Conservation (phyloP, 2,113 vertebrate species). For the Typhlomys cinereus region DNA sequence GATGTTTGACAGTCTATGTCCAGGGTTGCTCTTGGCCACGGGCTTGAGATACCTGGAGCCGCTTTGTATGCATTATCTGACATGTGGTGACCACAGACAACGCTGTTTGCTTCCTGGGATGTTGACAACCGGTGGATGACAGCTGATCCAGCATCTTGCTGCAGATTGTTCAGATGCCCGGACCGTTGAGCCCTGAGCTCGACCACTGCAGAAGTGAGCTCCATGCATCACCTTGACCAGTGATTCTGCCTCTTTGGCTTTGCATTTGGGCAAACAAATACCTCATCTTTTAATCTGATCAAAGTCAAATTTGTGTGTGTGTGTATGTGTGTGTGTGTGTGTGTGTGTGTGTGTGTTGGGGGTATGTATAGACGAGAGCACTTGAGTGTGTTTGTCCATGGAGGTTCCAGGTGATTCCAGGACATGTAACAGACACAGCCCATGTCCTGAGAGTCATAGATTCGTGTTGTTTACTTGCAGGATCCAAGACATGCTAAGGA, state of each 20-base stretch:
- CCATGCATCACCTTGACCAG: background rate
- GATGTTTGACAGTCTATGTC: background rate
- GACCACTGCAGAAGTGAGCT: background rate
- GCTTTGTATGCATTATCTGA: background rate
- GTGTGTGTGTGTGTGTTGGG: no score
- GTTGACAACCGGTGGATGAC: accelerated
- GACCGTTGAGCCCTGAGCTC: background rate
- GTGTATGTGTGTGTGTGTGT: no score
- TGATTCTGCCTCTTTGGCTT: background rate
- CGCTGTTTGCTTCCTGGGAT: background rate
- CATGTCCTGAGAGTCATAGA: background rate
- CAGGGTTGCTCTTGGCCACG: background rate
- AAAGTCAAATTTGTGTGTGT: no score
- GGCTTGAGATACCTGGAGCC: background rate
- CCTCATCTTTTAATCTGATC: background rate
- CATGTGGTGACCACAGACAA: background rate
- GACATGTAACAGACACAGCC: background rate
- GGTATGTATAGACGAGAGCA: no score
- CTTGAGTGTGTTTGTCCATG: no score
- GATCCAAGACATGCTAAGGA: background rate
- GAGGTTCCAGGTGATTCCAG: no score
- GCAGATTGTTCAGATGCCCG: no score
- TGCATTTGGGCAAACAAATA: background rate
- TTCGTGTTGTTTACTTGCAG: background rate
- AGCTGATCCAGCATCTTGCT: background rate